A percentile compares a stretch with the other conserved stretches of the same genome.
Conservation (phyloP, 1,140 invertebrate genomes). For the Helicoverpa zea region DNA sequence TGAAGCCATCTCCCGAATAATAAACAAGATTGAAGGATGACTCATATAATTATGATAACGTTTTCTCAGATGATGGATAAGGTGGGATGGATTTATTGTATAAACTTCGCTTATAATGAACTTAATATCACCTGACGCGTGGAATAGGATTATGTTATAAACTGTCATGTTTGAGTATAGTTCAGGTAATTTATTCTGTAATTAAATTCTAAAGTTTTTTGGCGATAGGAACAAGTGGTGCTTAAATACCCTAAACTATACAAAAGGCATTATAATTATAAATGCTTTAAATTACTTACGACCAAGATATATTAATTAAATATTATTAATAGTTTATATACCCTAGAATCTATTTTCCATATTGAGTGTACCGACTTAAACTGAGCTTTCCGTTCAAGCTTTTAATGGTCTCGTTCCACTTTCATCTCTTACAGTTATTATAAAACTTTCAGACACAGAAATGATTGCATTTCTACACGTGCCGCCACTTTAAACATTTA, state of each 20-base stretch:
- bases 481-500: not conserved
- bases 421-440: not conserved
- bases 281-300: no score
- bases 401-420: slow-evolving; percentile 12
- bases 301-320: no score
- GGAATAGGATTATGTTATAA: not conserved
- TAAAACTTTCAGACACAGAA: slow-evolving; percentile 28
- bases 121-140: not conserved
- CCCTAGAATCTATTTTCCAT: not conserved
- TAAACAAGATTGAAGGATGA: slow-evolving; percentile 34
- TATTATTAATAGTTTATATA: not conserved
- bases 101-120: slow-evolving; percentile 21
- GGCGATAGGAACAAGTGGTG: no score
- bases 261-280: no score
- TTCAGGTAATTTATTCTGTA: no score
- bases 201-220: no score
- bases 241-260: no score
- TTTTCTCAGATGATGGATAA: slow-evolving; percentile 31
- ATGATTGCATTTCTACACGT: not conserved
- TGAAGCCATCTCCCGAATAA: slow-evolving; percentile 18
- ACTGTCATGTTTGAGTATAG: not conserved
- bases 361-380: not conserved
- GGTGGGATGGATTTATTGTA: slow-evolving; percentile 26
- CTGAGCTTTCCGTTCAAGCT: slow-evolving; percentile 1
- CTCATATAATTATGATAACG: slow-evolving; percentile 2